Base-by-base conservation (phyloP, 2,888 invertebrate genomes). In the Alsophila aescularia region DNA sequence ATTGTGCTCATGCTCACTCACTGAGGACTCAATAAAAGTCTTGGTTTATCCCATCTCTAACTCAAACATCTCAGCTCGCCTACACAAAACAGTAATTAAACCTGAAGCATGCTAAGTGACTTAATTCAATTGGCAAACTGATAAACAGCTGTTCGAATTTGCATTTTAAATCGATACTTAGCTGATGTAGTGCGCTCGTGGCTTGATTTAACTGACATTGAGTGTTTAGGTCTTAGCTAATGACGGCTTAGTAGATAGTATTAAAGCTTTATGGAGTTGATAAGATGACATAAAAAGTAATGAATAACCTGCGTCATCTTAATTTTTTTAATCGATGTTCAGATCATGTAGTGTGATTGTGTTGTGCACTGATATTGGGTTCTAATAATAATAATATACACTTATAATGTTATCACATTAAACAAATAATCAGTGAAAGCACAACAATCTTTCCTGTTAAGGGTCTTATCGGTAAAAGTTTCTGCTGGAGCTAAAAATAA, bases 141-240 rank as follows among this genome's bases (percentile, higher is more conserved):
- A 87, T 87, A 86, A 87, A 87, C 85, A 86, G 83, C 80, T 85
- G 85, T 85, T 77, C 67, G 71, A 52, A 89, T 89, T 90, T 87
- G 84, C 88, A 90, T 87, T 77, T 81, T 76, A 85, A 84, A 83
- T 80, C 81, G 75, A 85, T 83, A 77, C 71, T 71, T 69, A 66
- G 70, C 73, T 69, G 69, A 71, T 66, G 70, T 72, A 64, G 63
- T 62, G 68, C 39, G 56, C 58, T 59, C 52, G 61, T 63, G 54
- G 51, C 64, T 70, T 71, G 70, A 76, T 69, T 75, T 66, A 67
- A 60, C 62, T 63, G 66, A 68, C 67, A 60, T 60, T 64, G 42
- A 65, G 49, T 64, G 66, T 70, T 72, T 68, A 65, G 41, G 35
- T 40, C 35, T 45, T 49, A 56, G 18, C 35, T 56, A 62, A 55